Evolutionary conservation across 2,113 vertebrate species (phyloP).

Genomic region (Notothenia rossii): DNA sequence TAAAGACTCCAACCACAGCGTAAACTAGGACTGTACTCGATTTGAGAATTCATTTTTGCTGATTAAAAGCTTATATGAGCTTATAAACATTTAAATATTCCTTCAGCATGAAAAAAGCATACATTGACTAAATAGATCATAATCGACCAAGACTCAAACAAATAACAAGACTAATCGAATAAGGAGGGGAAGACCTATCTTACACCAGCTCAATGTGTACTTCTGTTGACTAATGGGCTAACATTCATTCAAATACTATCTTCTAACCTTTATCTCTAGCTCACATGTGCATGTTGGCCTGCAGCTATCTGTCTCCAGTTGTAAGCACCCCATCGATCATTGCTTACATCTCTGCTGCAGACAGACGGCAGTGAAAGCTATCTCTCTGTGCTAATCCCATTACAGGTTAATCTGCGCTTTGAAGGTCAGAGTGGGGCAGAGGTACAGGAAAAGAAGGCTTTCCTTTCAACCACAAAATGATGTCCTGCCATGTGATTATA

Average conservation of each 20-base stretch:
- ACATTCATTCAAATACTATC: not conserved
- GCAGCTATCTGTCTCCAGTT: conserved; percentile 34
- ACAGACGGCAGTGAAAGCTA: conserved; percentile 62
- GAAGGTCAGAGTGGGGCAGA: conserved; percentile 68
- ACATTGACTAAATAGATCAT: too few species aligned
- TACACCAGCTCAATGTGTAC: not conserved
- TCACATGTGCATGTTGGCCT: not conserved
- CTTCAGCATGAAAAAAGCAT: too few species aligned
- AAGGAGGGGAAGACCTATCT: too few species aligned
- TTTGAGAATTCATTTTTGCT: too few species aligned
- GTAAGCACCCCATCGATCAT: conserved; percentile 38
- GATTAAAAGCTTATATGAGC: too few species aligned
- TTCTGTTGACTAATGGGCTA: not conserved
- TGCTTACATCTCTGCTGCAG: conserved; percentile 33
- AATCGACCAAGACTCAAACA: too few species aligned
- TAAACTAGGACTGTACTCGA: too few species aligned
- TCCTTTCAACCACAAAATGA: conserved; percentile 39
- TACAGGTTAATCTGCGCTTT: conserved; percentile 79
- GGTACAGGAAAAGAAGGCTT: conserved; percentile 50
- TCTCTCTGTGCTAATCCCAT: conserved; percentile 75
- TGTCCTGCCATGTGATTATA: conserved; percentile 29
- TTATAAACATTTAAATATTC: too few species aligned
- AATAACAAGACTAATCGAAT: too few species aligned
- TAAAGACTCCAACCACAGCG: not conserved
- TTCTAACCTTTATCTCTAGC: not conserved